A percentile compares a stretch with the other conserved stretches of the same genome.
phyloP scores from a whole-genome alignment of 2,797 vertebrate species.

The Enteromius radiatus region DNA sequence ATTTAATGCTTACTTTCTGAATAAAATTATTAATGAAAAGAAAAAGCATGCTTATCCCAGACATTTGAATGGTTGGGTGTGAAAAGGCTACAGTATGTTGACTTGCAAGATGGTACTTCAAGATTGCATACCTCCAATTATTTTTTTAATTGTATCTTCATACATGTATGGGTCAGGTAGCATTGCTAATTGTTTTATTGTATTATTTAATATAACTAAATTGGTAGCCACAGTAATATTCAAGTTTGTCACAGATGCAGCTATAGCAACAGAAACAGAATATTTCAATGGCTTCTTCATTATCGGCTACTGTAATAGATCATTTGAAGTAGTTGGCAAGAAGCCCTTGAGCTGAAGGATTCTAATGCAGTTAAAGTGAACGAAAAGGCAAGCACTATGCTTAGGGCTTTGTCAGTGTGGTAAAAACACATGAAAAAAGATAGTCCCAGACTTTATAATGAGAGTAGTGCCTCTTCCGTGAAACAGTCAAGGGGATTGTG shows the following conservation, averaged over 20 bases:
- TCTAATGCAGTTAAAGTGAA: conserved; percentile 52
- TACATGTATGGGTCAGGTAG: neutral
- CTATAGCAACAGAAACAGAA: conserved; percentile 55
- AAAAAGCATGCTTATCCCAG: neutral
- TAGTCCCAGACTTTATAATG: conserved; percentile 53
- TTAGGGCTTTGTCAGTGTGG: conserved; percentile 48
- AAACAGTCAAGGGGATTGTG: conserved; percentile 48
- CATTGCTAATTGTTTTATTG: neutral
- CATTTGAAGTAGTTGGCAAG: conserved; percentile 37
- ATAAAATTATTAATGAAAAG: neutral
- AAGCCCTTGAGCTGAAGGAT: conserved; percentile 23
- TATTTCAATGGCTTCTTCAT: conserved; percentile 50
- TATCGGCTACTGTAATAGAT: conserved; percentile 43
- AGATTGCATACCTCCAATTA: neutral
- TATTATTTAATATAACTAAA: neutral
- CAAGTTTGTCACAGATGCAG: conserved; percentile 52
- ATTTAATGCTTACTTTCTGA: neutral
- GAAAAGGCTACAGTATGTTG: neutral
- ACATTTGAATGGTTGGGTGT: neutral
- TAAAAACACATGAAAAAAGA: conserved; percentile 43
- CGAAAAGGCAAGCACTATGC: conserved; percentile 37
- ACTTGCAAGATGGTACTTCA: neutral
- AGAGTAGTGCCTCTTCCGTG: conserved; percentile 36
- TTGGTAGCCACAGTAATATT: neutral
- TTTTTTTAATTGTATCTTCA: neutral